These are phyloP conservation scores for Chromobotia macracanthus DNA, from an alignment of 2,797 vertebrate genomes.

Conservation along the genomic window DNA sequence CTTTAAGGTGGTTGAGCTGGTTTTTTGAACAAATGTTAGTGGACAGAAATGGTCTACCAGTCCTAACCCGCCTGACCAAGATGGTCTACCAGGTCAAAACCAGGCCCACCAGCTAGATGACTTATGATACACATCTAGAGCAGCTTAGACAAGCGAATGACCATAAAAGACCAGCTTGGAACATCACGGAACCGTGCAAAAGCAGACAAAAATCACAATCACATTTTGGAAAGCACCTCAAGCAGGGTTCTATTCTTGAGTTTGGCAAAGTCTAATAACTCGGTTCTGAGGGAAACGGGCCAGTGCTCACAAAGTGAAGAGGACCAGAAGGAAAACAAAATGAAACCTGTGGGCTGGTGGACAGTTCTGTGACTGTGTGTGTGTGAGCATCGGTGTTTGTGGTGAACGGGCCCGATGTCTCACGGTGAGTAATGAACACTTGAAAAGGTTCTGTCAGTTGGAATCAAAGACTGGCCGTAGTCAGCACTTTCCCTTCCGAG, in stretches of 20 bases:
- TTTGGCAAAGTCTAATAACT: background rate
- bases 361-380: slow-evolving; percentile 40
- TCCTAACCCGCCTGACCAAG: background rate
- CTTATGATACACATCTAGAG: background rate
- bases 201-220: background rate
- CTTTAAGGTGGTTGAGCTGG: background rate
- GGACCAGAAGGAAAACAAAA: slow-evolving; percentile 27
- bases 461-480: slow-evolving; percentile 79
- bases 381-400: slow-evolving; percentile 40
- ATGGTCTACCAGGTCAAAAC: background rate
- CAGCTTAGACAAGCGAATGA: background rate
- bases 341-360: slow-evolving; percentile 28
- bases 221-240: background rate
- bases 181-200: background rate
- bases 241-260: background rate
- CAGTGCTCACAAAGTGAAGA: background rate
- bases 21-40: background rate
- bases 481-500: slow-evolving; percentile 86
- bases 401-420: slow-evolving; percentile 78
- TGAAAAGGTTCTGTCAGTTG: slow-evolving; percentile 89
- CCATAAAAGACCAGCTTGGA: background rate
- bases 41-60: background rate
- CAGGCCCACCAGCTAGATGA: background rate
- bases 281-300: background rate
- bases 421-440: slow-evolving; percentile 86